Evolutionary conservation across 2,797 vertebrate genomes (phyloP).

Genomic region (Neostethus bicornis): DNA sequence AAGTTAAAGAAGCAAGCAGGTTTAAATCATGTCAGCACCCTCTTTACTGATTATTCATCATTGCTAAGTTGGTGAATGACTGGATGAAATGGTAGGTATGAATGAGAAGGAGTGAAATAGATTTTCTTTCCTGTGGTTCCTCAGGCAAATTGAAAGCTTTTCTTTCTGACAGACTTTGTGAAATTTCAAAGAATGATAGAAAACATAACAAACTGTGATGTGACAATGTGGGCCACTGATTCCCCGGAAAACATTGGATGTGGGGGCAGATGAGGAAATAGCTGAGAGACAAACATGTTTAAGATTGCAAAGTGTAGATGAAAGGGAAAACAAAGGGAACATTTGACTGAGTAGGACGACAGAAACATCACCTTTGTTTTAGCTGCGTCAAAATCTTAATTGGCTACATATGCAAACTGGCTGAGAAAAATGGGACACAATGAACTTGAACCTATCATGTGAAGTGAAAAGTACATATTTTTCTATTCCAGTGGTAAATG

Average conservation of each 20-base stretch:
- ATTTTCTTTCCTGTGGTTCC: conserved; percentile 16
- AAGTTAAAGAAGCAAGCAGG: conserved; percentile 5
- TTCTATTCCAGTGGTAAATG: conserved; percentile 56
- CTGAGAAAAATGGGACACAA: conserved; percentile 10
- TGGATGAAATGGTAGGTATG: background rate
- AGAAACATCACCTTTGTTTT: conserved; percentile 8
- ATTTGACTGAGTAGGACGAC: background rate
- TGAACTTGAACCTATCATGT: conserved; percentile 48
- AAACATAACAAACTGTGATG: conserved; percentile 13
- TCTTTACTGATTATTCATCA: conserved; percentile 11
- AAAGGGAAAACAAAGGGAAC: background rate
- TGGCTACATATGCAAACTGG: conserved; percentile 32
- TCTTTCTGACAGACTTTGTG: conserved; percentile 18
- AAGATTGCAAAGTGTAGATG: background rate
- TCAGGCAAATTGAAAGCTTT: conserved; percentile 23
- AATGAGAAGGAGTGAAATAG: background rate
- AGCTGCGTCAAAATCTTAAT: conserved; percentile 14
- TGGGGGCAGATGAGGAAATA: background rate
- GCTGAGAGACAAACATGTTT: background rate
- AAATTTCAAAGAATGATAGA: conserved; percentile 12
- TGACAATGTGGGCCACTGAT: conserved; percentile 11
- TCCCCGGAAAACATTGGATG: conserved; percentile 2
- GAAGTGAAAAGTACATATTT: conserved; percentile 47
- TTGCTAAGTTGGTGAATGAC: conserved; percentile 9
- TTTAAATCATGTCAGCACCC: conserved; percentile 27